These are phyloP conservation scores for Eupeodes latifasciatus DNA, from an alignment of 2,888 invertebrate genomes.

Conservation along the genomic window DNA sequence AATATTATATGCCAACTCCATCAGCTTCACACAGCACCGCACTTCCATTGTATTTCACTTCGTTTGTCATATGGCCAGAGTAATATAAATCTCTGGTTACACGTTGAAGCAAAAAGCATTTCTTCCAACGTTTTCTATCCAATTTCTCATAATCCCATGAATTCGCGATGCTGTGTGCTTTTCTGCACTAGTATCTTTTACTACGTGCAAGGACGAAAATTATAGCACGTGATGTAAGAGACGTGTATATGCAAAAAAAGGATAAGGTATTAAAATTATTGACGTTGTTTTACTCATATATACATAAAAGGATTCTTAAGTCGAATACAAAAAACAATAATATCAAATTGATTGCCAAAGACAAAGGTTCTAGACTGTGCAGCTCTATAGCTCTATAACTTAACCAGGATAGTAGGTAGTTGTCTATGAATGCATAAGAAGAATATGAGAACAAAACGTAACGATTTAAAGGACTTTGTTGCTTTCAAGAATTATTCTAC, in stretches of 20 bases:
- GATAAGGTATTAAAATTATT: background rate
- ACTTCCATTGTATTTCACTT: background rate
- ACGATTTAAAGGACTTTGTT: background rate
- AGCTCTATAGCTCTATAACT: background rate
- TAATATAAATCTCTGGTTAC: background rate
- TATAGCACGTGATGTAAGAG: conserved; percentile 14
- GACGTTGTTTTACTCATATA: background rate
- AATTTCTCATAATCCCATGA: background rate
- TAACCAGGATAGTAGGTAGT: background rate
- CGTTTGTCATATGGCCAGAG: conserved; percentile 45
- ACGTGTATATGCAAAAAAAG: background rate
- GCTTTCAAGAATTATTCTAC: background rate
- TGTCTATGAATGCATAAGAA: background rate
- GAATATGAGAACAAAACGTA: too few relatives aligned
- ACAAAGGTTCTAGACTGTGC: background rate
- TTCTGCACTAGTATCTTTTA: too few relatives aligned
- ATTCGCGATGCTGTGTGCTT: background rate
- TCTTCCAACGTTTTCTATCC: conserved; percentile 41
- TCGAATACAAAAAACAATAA: background rate
- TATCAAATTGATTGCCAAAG: conserved; percentile 1
- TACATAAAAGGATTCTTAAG: background rate
- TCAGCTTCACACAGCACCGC: too few relatives aligned
- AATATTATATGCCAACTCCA: conserved; percentile 9
- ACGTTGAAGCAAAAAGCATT: conserved; percentile 25
- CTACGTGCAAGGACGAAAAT: conserved; percentile 16